These are phyloP conservation scores for Sminthopsis crassicaudata DNA, from an alignment of 2,113 vertebrate species.

Conservation along the genomic window DNA sequence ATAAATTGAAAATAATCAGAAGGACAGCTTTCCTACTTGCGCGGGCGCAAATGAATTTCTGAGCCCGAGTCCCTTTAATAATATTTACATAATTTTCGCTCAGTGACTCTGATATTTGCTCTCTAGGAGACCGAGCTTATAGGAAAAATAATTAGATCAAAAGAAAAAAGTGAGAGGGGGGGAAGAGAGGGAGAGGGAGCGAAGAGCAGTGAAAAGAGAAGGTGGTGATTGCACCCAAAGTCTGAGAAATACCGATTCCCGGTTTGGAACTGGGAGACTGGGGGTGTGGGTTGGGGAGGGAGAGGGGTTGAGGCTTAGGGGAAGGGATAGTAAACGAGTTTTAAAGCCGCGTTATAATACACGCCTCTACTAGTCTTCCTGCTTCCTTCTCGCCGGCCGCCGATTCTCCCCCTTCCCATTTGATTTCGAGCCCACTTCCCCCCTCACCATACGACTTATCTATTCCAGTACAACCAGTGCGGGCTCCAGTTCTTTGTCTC, in stretches of 20 bases:
- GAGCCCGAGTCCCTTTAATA: conserved; percentile 98
- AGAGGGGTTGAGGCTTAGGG: background rate
- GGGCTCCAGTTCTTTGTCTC: conserved; percentile 67
- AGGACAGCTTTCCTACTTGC: conserved; percentile 91
- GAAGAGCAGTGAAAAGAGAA: conserved; percentile 51
- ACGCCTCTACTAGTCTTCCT: background rate
- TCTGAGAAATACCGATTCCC: conserved; percentile 40
- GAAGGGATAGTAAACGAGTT: background rate
- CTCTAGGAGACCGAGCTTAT: conserved; percentile 96
- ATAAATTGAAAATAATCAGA: conserved; percentile 99
- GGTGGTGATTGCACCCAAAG: background rate
- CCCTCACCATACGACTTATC: background rate
- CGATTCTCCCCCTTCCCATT: background rate
- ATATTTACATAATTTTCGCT: conserved; percentile 99
- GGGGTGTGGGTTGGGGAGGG: background rate
- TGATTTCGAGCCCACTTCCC: background rate
- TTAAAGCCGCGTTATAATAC: background rate
- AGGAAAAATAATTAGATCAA: conserved; percentile 98
- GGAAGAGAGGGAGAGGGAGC: conserved; percentile 73
- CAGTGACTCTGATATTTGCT: conserved; percentile 98
- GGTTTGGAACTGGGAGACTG: background rate
- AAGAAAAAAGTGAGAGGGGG: conserved; percentile 86
- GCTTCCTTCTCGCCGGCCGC: background rate
- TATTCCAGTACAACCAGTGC: background rate
- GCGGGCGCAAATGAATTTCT: conserved; percentile 96